Evolutionary conservation across 2,888 invertebrate genomes (phyloP).

Genomic region (Cosmorhoe ocellata): DNA sequence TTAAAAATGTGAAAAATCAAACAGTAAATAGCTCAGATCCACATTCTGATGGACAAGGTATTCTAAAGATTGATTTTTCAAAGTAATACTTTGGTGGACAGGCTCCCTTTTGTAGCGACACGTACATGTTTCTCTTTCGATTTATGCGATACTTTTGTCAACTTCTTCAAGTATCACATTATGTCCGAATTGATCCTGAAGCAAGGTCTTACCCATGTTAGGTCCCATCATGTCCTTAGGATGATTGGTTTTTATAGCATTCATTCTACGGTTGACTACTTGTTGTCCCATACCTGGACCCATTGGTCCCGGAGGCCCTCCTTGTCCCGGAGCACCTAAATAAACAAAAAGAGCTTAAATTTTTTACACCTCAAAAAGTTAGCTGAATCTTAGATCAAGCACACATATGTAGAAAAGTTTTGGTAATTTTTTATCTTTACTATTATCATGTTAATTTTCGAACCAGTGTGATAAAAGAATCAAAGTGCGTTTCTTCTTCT

Average conservation of each 20-base stretch:
- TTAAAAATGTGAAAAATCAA: neutral
- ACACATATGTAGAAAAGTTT: too few species aligned
- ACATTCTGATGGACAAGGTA: neutral
- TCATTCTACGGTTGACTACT: constrained; percentile 89
- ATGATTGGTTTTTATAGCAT: constrained; percentile 93
- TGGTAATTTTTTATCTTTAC: too few species aligned
- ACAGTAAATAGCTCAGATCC: neutral
- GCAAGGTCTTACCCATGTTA: constrained; percentile 87
- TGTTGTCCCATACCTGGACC: constrained; percentile 79
- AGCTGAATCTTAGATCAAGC: too few species aligned
- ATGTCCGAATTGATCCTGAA: constrained; percentile 27
- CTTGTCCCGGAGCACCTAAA: constrained; percentile 54
- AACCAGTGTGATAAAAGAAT: too few species aligned
- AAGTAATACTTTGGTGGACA: constrained; percentile 10
- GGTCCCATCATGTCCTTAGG: constrained; percentile 90
- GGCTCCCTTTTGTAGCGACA: constrained; percentile 10
- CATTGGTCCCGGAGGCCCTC: constrained; percentile 72
- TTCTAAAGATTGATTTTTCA: constrained; percentile 3
- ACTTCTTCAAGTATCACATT: constrained; percentile 22
- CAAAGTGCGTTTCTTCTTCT: too few species aligned
- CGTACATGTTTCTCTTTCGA: constrained; percentile 19
- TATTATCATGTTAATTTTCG: too few species aligned
- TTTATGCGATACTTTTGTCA: constrained; percentile 26
- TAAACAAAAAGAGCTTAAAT: neutral
- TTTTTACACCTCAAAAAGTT: too few species aligned